Base-by-base conservation (phyloP, 2,797 vertebrate species). In the Etheostoma perlongum region DNA sequence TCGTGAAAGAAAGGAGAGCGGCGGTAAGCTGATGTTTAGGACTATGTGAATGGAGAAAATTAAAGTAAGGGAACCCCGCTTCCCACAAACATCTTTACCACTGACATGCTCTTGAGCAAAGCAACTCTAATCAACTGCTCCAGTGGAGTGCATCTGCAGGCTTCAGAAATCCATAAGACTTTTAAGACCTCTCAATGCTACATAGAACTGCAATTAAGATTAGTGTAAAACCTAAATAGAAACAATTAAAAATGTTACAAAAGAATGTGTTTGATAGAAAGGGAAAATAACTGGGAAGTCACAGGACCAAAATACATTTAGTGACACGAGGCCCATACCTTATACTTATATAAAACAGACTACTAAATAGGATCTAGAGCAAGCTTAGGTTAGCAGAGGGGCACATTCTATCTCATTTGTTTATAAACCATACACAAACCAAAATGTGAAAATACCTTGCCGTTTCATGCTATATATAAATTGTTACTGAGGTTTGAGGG, bases 151-250 rank as follows among this genome's bases (percentile, higher is more conserved):
- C 3, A 25, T 73, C 81, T 67, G 51, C 68, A 75, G 74, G 25
- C 57, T 58, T 76, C 46, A 85, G 12, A 67, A 52, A 68, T 33
- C 21, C 59, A 71, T 54, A 63, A 77, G 55, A 77, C 66, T 67
- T 73, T 23, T 44, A 58, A 64, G 57, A 70, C 64, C 52, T 74
- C 81, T 81, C 27, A 68, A 77, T 68, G 74, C 78, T 57, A 63
- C 60, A 46, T 44, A 72, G 63, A 73, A 83, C 36, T 40, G 69
- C 72, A 80, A 83, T 83, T 83, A 89, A 78, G 75, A 90, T 40
- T 40, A 87, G 55, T 67, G 58, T 77, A 73, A 78, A 81, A 72
- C 61, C 11, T 27, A 49, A 69, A 83, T 18, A 76, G 64, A 60
- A 44, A 72, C n/a, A 71, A 75, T 61, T 65, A 40, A 55, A 40